Evolutionary conservation across 92 coral and sea anemone species (phyloP), one percentile per base, ranked within the genome.

Genomic region (Plumapathes pennacea): DNA sequence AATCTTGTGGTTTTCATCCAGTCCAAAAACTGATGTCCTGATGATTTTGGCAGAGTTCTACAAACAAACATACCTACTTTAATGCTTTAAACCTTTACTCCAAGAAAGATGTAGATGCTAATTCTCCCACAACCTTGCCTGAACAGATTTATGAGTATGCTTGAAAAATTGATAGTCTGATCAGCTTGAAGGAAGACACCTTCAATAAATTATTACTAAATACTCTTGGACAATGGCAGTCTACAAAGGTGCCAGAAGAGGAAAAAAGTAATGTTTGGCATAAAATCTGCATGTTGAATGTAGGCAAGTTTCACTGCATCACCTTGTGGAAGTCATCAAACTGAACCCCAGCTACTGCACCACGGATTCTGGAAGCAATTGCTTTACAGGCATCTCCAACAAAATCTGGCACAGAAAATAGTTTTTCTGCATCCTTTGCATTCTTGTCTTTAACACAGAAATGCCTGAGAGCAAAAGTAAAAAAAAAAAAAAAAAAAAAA

Each of bases 361-460:
- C 99, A 37, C 99, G 96, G 37, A 94, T 94, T 53, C 99, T 80
- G 10, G 99, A 94, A 18, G 99, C 99, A 33, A 94, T 85, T 0
- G 99, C 99, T 70, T 94, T 94, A 39, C 99, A 94, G 8, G 99
- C 96, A 44, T 94, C 99, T 24, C 99, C 99, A 25, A 94, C 99
- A 60, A 94, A 94, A 42, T 94, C 99, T 29, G 99, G 99, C 29
- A 94, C 99, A n/a, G 99, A 88, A 43, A 94, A 94, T 39, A 94
- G 71, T 37, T 94, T 94, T 7, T 94, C 87, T 25, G 99, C 96
- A 63, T 94, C 99, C 19, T 70, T 79, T 5, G 76, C 74, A 54
- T 85, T 54, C 84, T 77, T 94, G 70, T 94, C 97, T 39, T 82
- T 62, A 14, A 57, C 85, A 34, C 89, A 94, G 57, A 94, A 94